phyloP scores from a whole-genome alignment of 2,888 invertebrate species.

The Galerucella nymphaeae region DNA sequence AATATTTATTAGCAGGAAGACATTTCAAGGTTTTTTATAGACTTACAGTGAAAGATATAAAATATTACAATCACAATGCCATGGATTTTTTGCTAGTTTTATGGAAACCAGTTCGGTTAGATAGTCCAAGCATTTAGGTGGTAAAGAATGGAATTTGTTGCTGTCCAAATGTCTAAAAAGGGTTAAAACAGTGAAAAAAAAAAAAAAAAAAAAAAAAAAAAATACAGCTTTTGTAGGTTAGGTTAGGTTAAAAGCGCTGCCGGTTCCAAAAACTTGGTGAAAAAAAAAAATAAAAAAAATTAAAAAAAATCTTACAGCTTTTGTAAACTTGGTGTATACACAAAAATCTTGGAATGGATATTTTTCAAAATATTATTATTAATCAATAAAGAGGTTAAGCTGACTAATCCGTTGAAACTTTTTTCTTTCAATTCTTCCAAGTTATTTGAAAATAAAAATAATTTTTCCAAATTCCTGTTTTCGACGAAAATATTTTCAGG shows the following conservation, averaged over 20 bases:
- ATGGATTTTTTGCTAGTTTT: constrained; percentile 80
- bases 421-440: constrained; percentile 72
- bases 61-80: constrained; percentile 84
- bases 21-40: not conserved
- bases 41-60: constrained; percentile 78
- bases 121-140: constrained; percentile 74
- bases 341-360: constrained; percentile 74
- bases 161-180: constrained; percentile 77
- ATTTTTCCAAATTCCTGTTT: constrained; percentile 71
- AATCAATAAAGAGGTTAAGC: constrained; percentile 74
- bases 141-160: constrained; percentile 77
- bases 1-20: too few relatives aligned
- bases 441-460: constrained; percentile 77
- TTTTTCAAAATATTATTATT: constrained; percentile 77
- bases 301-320: constrained; percentile 84
- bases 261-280: too few relatives aligned
- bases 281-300: too few relatives aligned
- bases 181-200: too few relatives aligned
- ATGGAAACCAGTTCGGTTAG: constrained; percentile 73
- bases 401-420: constrained; percentile 72
- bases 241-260: too few relatives aligned
- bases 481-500: constrained; percentile 72
- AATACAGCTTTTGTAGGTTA: too few relatives aligned
- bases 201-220: too few relatives aligned
- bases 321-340: constrained; percentile 73